These are phyloP conservation scores for Willowsia nigromaculata DNA, from an alignment of 2,888 invertebrate genomes.

Conservation along the genomic window DNA sequence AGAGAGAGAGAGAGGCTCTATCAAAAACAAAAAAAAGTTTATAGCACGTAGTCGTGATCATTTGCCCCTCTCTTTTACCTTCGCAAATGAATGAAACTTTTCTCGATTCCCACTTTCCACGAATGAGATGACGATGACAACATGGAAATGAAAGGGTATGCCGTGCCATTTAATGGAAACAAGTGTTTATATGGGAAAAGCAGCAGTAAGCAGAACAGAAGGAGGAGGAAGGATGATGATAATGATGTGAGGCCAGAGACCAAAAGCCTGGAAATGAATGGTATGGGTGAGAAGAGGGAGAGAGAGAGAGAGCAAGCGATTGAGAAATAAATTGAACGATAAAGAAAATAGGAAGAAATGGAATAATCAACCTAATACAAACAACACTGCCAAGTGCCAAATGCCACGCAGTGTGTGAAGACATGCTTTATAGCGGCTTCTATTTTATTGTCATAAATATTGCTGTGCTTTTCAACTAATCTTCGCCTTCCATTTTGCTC, in stretches of 20 bases:
- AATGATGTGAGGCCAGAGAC: neutral
- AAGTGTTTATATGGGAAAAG: slow-evolving; percentile 1
- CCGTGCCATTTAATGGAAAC: slow-evolving; percentile 13
- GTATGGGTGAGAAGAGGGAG: neutral
- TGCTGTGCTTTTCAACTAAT: slow-evolving; percentile 20
- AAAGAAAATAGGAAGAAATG: neutral
- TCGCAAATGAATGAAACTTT: slow-evolving; percentile 22
- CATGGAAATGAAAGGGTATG: slow-evolving; percentile 44
- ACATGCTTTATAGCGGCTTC: slow-evolving; percentile 1
- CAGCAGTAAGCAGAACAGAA: neutral
- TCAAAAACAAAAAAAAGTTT: neutral
- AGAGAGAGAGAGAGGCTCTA: neutral
- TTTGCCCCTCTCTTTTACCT: slow-evolving; percentile 6
- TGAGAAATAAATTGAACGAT: slow-evolving; percentile 28
- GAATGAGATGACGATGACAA: neutral
- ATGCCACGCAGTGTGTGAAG: too few species aligned
- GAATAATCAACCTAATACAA: neutral
- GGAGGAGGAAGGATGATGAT: neutral
- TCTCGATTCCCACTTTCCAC: neutral
- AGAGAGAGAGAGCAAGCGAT: slow-evolving; percentile 20
- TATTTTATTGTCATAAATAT: slow-evolving; percentile 1
- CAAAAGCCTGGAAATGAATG: slow-evolving; percentile 38
- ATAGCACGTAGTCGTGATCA: neutral
- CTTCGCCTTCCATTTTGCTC: neutral
- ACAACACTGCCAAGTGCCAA: neutral